Conservation (phyloP, 2,113 vertebrate species). For the Oreochromis spilurus region DNA sequence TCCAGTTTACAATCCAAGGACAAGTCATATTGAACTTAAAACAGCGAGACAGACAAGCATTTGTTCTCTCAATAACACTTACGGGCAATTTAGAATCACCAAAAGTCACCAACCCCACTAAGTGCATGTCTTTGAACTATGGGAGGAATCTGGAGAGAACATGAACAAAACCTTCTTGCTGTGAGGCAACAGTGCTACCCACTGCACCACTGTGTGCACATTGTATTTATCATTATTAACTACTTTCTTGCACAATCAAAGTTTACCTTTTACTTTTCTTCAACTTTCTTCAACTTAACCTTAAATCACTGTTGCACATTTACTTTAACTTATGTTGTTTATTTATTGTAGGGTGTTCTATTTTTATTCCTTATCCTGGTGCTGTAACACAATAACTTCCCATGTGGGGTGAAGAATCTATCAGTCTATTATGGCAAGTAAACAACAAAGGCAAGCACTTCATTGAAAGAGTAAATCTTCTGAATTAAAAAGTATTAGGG, state of each 20-base stretch:
- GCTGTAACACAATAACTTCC: background rate
- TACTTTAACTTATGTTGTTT: background rate
- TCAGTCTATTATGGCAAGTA: background rate
- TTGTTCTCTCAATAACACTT: background rate
- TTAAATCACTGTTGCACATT: background rate
- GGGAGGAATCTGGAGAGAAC: background rate
- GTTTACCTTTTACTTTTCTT: background rate
- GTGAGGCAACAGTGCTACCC: background rate
- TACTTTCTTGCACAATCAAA: background rate
- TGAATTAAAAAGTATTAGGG: background rate
- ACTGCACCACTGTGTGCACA: background rate
- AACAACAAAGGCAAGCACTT: background rate
- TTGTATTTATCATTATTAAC: background rate
- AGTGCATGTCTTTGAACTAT: background rate
- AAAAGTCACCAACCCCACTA: background rate
- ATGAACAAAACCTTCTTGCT: background rate
- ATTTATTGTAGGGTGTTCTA: background rate
- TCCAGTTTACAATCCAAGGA: background rate
- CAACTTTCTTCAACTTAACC: background rate
- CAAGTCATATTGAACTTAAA: background rate
- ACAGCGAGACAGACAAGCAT: rapidly evolving
- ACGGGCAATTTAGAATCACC: background rate
- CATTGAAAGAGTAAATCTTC: background rate
- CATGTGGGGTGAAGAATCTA: background rate
- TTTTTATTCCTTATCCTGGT: background rate